phyloP scores from a whole-genome alignment of 2,888 invertebrate species.

The Protodeltote pygarga region DNA sequence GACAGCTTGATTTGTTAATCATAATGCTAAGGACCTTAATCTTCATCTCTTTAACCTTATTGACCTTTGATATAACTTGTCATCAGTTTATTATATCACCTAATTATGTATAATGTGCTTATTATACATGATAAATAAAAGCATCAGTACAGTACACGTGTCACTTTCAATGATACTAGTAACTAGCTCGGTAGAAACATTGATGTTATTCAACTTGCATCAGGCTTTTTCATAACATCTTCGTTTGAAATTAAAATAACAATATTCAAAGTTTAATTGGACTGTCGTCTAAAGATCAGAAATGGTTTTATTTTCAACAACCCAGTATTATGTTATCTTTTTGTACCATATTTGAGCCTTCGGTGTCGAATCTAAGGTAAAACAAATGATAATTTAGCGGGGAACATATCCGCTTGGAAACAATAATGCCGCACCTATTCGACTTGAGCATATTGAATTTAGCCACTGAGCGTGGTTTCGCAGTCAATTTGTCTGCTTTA shows the following conservation, averaged over 20 bases:
- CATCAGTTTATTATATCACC: not conserved
- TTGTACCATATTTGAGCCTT: constrained; percentile 3
- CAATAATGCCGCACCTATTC: constrained; percentile 73
- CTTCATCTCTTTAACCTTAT: not conserved
- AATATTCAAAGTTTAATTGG: constrained; percentile 7
- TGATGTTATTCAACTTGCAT: constrained; percentile 1
- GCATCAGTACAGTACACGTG: not conserved
- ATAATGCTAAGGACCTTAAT: too few species aligned
- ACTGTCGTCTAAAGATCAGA: constrained; percentile 3
- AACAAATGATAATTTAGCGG: constrained; percentile 52
- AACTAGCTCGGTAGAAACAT: not conserved
- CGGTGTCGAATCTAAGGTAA: constrained; percentile 37
- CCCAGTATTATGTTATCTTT: not conserved
- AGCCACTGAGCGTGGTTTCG: constrained; percentile 68
- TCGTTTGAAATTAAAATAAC: constrained; percentile 9
- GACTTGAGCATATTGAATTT: constrained; percentile 69
- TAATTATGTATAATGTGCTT: not conserved
- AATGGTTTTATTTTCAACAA: constrained; percentile 3
- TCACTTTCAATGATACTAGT: not conserved
- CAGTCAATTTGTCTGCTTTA: constrained; percentile 81
- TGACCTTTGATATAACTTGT: not conserved
- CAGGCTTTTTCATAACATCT: not conserved
- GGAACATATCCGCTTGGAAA: constrained; percentile 70
- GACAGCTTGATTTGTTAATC: too few species aligned
- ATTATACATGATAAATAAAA: not conserved